Evolutionary conservation across 2,888 invertebrate species (phyloP), one percentile per base, ranked within the genome.

Genomic region (Drosophila ustulata): DNA sequence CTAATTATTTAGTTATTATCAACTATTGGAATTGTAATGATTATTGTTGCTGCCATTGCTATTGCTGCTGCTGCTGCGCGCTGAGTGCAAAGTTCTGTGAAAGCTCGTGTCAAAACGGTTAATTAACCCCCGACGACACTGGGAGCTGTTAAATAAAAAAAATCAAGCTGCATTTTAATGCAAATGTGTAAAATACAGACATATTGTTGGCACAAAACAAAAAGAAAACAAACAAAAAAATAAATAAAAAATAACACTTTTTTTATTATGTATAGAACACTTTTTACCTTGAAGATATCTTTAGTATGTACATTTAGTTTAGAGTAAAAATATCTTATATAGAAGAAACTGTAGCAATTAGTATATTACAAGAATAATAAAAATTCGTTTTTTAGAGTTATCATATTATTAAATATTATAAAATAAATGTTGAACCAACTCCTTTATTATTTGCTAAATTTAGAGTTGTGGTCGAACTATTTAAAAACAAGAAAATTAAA

Each of bases 71-170:
- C 28, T 46, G 34, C 9, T 28, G 5, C 25, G 5, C 32, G 52
- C 39, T 71, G 66, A 34, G 87, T 59, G 32, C 84, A 86, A 83
- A 83, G 82, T 83, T 71, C 81, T 69, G 30, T 26, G 34, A 53
- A 59, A 62, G 67, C 59, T 50, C 43, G 49, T 32, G 55, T n/a
- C 45, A 34, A 46, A 51, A 32, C 45, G 55, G 62, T 50, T 68
- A 68, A 66, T 71, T 79, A 79, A 83, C 81, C 74, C 68, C 43
- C 57, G 63, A 13, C 39, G 65, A 69, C 45, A 34, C 58, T 5
- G 39, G 7, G 2, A 25, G 66, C 58, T 64, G 50, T 51, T 43
- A 11, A 58, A 53, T 45, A 46, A 28, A 37, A 50, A 43, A 4
- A 2, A 30, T 6, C 28, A 30, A 30, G 28, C 28, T 71, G 65